Evolutionary conservation across 1,140 invertebrate genomes (phyloP).

Genomic region (Steinernema feltiae): DNA sequence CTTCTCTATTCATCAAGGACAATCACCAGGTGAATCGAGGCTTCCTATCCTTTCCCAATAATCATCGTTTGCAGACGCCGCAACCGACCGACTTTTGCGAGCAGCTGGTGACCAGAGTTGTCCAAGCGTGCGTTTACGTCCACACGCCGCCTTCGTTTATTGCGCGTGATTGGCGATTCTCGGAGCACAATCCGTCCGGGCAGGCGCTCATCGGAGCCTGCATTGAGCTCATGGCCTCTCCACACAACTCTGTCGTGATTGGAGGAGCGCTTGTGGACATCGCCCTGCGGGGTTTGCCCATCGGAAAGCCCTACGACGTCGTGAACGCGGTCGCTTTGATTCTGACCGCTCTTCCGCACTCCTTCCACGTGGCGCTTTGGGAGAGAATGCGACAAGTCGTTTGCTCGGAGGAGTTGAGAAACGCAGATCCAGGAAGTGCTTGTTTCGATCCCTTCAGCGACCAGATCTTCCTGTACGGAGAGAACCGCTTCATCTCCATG

Average conservation of each 20-base stretch:
- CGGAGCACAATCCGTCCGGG: constrained; percentile 21
- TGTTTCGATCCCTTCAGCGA: constrained; percentile 32
- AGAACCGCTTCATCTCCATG: constrained; percentile 26
- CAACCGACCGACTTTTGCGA: background rate
- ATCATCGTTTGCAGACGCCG: background rate
- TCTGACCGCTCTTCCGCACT: constrained; percentile 26
- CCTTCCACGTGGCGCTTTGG: constrained; percentile 18
- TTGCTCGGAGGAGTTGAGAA: background rate
- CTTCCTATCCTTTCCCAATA: background rate
- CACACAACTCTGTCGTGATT: constrained; percentile 14
- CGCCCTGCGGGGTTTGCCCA: background rate
- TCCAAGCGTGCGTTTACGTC: constrained; percentile 19
- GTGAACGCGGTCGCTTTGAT: constrained; percentile 23
- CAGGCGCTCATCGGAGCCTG: constrained; percentile 27
- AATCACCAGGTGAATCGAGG: constrained; percentile 18
- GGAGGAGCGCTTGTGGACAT: background rate
- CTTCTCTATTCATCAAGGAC: background rate
- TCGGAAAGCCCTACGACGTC: constrained; percentile 21
- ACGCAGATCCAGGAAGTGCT: background rate
- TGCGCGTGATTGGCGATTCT: constrained; percentile 24
- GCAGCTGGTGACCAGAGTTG: constrained; percentile 10
- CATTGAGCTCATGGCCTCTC: constrained; percentile 34
- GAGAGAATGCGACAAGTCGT: background rate
- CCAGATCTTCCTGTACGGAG: constrained; percentile 18
- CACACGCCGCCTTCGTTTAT: constrained; percentile 24